These are phyloP conservation scores for Colletes latitarsis DNA, from an alignment of 1,140 invertebrate genomes.

Conservation along the genomic window DNA sequence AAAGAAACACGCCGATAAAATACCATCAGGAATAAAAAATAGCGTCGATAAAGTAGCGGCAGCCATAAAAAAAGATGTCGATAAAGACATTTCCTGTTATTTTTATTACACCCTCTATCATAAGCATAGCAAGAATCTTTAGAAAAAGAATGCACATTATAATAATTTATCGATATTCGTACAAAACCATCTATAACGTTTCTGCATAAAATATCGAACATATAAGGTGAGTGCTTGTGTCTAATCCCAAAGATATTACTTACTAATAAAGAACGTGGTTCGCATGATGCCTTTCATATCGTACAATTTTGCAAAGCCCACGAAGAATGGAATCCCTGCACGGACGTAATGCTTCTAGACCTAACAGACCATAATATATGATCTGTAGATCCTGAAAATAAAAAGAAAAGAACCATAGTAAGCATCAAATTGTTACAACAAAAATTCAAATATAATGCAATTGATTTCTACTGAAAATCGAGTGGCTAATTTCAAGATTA, in stretches of 20 bases:
- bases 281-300: conserved; percentile 88
- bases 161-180: too few species aligned
- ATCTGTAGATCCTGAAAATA: conserved; percentile 87
- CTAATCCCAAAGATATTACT: conserved; percentile 74
- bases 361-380: conserved; percentile 88
- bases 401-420: conserved; percentile 6
- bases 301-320: conserved; percentile 86
- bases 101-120: background rate
- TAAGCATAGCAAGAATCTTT: background rate
- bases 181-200: too few species aligned
- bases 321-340: conserved; percentile 87
- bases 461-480: too few species aligned
- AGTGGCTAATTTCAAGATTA: too few species aligned
- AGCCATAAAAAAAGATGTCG: conserved; percentile 3
- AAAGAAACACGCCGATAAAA: conserved; percentile 22
- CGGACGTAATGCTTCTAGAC: conserved; percentile 87
- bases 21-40: background rate
- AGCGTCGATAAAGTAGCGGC: too few species aligned
- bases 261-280: conserved; percentile 92
- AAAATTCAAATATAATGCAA: background rate
- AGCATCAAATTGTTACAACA: background rate
- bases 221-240: background rate
- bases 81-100: conserved; percentile 44
- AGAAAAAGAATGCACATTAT: too few species aligned
- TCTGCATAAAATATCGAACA: background rate